Conservation (phyloP, 2,888 invertebrate species). For the Perithous albicinctus region DNA sequence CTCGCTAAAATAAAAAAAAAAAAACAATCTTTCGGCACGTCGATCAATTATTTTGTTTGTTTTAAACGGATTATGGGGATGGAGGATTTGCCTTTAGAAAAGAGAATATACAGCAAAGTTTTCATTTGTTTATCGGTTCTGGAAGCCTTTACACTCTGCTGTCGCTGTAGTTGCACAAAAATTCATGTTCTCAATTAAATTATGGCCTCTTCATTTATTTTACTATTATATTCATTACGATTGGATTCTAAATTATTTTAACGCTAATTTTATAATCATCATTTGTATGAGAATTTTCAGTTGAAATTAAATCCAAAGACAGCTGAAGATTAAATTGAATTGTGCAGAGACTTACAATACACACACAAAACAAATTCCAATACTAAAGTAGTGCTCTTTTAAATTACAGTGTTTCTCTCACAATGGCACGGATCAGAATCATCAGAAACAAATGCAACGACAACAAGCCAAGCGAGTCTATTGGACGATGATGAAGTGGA, state of each 20-base stretch:
- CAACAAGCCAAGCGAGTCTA: constrained; percentile 60
- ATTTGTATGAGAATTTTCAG: too few relatives aligned
- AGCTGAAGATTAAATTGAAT: too few relatives aligned
- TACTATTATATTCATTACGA: too few relatives aligned
- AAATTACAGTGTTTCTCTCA: constrained; percentile 74
- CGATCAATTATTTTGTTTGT: constrained; percentile 27
- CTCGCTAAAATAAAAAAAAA: neutral
- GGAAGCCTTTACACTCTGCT: neutral
- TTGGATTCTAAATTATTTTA: too few relatives aligned
- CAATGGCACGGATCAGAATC: constrained; percentile 60
- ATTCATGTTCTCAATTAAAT: too few relatives aligned
- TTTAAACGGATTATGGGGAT: constrained; percentile 6
- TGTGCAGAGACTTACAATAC: too few relatives aligned
- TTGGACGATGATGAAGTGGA: constrained; percentile 71
- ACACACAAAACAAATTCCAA: neutral
- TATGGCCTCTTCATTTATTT: too few relatives aligned
- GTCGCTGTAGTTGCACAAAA: too few relatives aligned
- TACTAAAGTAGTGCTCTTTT: neutral
- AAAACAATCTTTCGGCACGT: constrained; percentile 25
- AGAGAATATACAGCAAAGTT: neutral
- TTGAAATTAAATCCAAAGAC: too few relatives aligned
- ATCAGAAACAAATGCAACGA: constrained; percentile 61
- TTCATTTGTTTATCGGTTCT: neutral
- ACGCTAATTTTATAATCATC: too few relatives aligned
- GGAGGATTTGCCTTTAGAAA: neutral